Base-by-base conservation (phyloP, 2,113 vertebrate species). In the Menura novaehollandiae region DNA sequence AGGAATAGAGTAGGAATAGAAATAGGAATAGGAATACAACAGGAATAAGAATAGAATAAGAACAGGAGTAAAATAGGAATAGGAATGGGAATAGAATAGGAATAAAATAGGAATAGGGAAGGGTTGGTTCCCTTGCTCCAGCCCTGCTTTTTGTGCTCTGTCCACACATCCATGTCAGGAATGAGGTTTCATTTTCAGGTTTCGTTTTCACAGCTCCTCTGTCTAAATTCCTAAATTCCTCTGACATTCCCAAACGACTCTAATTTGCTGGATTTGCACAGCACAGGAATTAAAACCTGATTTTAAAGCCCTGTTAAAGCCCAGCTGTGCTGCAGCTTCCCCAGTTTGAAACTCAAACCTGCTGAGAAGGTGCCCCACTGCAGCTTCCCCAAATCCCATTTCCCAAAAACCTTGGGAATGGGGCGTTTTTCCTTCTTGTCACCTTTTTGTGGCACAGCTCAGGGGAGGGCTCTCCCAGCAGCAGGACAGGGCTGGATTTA, bases 231-330 rank as follows among this genome's bases (percentile, higher is more conserved):
- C 41, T 55, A 2, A 44, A 32, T 59, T 6, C 18, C 4, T 69
- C 55, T 27, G 1, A 2, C 62, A 14, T 47, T 69, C 46, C 62
- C 32, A 32, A 26, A 26, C 46, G 4, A 18, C n/a, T 60, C 2
- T 0, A 1, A 0, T 41, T 64, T 18, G 3, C 19, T 26, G 85
- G 37, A 39, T 47, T 77, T 75, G 47, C 63, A 30, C 32, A 13
- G 27, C 6, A 0, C 68, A 18, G 46, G 69, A 43, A 16, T 28
- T 24, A 49, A 67, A 82, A 33, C 12, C 41, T 37, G 33, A 15
- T 37, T 39, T 49, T 43, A 69, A 15, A 4, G 2, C n/a, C 26
- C 5, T 1, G 14, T 26, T 30, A 26, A n/a, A 91, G 52, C 72
- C 56, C 56, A 14, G 5, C 14, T 23, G 47, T n/a, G 62, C 53